Conservation (phyloP, 2,113 vertebrate species). For the Galeopterus variegatus region DNA sequence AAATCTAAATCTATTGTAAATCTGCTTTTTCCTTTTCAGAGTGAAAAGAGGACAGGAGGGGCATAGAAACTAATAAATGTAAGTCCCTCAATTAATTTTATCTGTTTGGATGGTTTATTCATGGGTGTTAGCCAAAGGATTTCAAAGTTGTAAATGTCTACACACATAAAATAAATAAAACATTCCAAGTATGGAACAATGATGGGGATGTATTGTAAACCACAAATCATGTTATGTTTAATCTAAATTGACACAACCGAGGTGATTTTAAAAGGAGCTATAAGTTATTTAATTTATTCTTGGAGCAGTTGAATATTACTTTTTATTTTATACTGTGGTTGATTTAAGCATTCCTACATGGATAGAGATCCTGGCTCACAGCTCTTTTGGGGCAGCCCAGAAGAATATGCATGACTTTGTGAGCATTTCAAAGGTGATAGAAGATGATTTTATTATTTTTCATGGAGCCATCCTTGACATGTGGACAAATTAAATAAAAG, state of each 20-base stretch:
- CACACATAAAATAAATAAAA: background rate
- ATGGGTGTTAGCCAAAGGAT: background rate
- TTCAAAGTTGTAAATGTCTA: background rate
- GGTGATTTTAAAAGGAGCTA: background rate
- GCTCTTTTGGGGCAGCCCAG: background rate
- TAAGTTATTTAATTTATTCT: background rate
- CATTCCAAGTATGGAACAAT: background rate
- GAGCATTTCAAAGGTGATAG: background rate
- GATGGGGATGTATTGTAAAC: background rate
- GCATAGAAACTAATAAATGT: background rate
- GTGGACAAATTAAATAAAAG: background rate
- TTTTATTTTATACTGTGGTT: fast-evolving
- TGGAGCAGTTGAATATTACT: background rate
- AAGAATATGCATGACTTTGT: fast-evolving
- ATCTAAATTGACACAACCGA: background rate
- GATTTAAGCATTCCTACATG: background rate
- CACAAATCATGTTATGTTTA: background rate
- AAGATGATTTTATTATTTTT: background rate
- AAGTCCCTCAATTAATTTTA: background rate
- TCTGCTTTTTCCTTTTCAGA: background rate
- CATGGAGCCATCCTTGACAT: background rate
- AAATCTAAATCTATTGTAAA: background rate
- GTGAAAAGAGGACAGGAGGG: background rate
- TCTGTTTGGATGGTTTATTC: background rate
- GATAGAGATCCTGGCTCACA: background rate